Percentiles rank a stretch among this genome's conserved stretches.
These are phyloP conservation scores for Apteryx mantelli DNA, from an alignment of 2,113 vertebrate species.

Conservation along the genomic window DNA sequence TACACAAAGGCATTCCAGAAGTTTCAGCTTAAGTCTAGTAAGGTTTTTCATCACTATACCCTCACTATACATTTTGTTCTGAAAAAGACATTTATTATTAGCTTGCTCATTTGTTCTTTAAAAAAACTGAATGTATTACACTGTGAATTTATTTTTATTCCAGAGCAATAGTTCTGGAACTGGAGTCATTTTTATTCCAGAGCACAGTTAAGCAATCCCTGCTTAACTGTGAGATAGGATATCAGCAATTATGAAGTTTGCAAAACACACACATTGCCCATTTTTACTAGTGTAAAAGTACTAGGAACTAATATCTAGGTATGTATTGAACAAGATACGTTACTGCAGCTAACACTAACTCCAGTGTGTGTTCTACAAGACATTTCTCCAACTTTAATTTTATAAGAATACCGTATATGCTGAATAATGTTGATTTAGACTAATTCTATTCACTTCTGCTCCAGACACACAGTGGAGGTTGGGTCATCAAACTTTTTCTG, in stretches of 20 bases:
- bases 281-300: background rate
- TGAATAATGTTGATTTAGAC: background rate
- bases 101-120: background rate
- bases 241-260: background rate
- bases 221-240: background rate
- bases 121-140: background rate
- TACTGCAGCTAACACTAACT: background rate
- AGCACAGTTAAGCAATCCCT: background rate
- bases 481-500: background rate
- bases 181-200: background rate
- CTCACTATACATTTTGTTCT: background rate
- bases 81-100: background rate
- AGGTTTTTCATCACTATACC: background rate
- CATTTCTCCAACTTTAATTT: background rate
- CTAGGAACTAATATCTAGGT: background rate
- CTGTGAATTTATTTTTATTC: background rate
- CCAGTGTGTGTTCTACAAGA: background rate
- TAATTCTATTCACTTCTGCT: background rate
- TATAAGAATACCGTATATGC: background rate
- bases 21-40: background rate
- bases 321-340: background rate
- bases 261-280: background rate
- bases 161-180: too few relatives aligned
- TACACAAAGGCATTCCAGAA: background rate
- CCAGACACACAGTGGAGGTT: background rate